Evolutionary conservation across 2,888 invertebrate genomes (phyloP).

Genomic region (Carcina quercana): DNA sequence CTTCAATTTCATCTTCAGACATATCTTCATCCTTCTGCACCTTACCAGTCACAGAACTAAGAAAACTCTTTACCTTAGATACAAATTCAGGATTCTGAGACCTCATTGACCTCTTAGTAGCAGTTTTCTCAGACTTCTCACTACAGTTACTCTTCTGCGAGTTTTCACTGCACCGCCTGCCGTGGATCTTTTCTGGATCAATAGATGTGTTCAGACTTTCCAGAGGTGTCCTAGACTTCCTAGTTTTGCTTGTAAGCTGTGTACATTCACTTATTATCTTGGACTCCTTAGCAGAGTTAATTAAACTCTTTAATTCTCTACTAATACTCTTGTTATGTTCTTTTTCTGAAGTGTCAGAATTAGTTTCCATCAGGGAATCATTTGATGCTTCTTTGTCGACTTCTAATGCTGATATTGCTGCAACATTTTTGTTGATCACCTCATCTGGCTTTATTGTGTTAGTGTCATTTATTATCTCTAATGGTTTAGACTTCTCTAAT

Average conservation of each 20-base stretch:
- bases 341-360: constrained; percentile 43
- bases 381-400: constrained; percentile 36
- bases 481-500: constrained; percentile 13
- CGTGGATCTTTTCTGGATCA: constrained; percentile 43
- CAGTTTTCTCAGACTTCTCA: constrained; percentile 47
- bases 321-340: constrained; percentile 60
- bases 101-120: constrained; percentile 69
- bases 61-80: constrained; percentile 75
- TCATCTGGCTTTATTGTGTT: too few species aligned
- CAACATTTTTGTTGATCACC: constrained; percentile 5
- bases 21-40: constrained; percentile 33
- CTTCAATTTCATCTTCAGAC: constrained; percentile 17
- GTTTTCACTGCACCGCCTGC: constrained; percentile 45
- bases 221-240: constrained; percentile 55
- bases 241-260: constrained; percentile 64
- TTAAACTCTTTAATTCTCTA: constrained; percentile 76
- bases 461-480: too few species aligned
- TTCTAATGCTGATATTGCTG: constrained; percentile 9
- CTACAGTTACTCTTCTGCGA: constrained; percentile 52
- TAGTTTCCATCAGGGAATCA: constrained; percentile 40
- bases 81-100: constrained; percentile 79
- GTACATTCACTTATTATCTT: constrained; percentile 77
- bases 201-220: constrained; percentile 59
- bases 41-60: constrained; percentile 68
- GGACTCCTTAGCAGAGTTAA: constrained; percentile 80